Conservation (phyloP, 2,797 vertebrate species). For the Synanceia verrucosa region DNA sequence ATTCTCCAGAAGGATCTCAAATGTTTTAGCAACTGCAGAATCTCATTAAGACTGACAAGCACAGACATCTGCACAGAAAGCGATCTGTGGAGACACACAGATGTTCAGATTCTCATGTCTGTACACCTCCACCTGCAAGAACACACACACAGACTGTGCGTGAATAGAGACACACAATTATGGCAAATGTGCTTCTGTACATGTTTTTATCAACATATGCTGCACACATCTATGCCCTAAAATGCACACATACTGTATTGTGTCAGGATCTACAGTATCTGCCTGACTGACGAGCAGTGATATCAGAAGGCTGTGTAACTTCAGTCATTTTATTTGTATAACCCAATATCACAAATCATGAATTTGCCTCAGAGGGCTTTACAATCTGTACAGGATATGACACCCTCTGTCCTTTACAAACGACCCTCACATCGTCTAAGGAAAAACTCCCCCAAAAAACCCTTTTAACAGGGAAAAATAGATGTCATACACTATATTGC, state of each 20-base stretch:
- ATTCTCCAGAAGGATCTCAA: constrained; percentile 32
- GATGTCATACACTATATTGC: too few relatives aligned
- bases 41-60: constrained; percentile 28
- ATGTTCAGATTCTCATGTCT: constrained; percentile 4
- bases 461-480: too few relatives aligned
- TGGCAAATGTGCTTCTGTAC: not conserved
- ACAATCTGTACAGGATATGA: too few relatives aligned
- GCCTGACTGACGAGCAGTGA: not conserved
- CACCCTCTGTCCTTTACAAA: too few relatives aligned
- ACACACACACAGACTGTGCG: not conserved
- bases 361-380: too few relatives aligned
- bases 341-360: too few relatives aligned
- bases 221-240: not conserved
- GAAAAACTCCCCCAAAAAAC: too few relatives aligned
- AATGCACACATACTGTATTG: not conserved
- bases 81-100: constrained; percentile 12
- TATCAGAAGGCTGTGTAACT: not conserved
- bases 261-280: not conserved
- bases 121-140: not conserved
- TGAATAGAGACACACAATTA: not conserved
- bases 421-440: too few relatives aligned
- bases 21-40: constrained; percentile 34
- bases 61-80: constrained; percentile 1
- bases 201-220: not conserved
- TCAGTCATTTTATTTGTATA: not conserved